Evolutionary conservation across 2,888 invertebrate genomes (phyloP).

Genomic region (Calephelis perditalis): DNA sequence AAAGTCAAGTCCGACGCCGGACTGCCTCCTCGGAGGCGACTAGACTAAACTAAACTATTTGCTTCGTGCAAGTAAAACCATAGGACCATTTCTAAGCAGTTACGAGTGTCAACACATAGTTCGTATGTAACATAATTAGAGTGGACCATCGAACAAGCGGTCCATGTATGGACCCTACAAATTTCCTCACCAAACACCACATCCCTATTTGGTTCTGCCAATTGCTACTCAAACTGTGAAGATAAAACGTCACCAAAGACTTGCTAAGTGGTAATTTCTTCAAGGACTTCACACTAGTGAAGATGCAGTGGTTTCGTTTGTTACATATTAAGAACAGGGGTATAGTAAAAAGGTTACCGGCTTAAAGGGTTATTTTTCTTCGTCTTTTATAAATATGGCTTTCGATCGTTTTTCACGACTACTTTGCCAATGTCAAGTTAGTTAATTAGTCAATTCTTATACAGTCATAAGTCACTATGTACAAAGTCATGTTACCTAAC

Average conservation of each 20-base stretch:
- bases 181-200: conserved; percentile 47
- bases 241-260: conserved; percentile 11
- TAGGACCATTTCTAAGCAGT: neutral
- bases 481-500: too few relatives aligned
- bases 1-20: too few relatives aligned
- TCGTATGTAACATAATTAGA: conserved; percentile 8
- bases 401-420: too few relatives aligned
- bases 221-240: conserved; percentile 44
- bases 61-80: too few relatives aligned
- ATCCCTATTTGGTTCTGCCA: conserved; percentile 56
- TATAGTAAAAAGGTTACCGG: too few relatives aligned
- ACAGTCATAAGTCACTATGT: too few relatives aligned
- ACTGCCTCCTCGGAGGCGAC: too few relatives aligned
- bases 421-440: too few relatives aligned
- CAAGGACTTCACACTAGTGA: neutral
- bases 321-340: neutral
- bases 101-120: conserved; percentile 6
- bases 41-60: too few relatives aligned
- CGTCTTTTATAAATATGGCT: too few relatives aligned
- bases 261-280: conserved; percentile 8
- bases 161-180: conserved; percentile 44
- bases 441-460: too few relatives aligned
- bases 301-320: neutral
- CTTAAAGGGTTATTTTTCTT: too few relatives aligned
- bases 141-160: neutral